Conservation (phyloP, 2,797 vertebrate species). For the Pelobates cultripes region DNA sequence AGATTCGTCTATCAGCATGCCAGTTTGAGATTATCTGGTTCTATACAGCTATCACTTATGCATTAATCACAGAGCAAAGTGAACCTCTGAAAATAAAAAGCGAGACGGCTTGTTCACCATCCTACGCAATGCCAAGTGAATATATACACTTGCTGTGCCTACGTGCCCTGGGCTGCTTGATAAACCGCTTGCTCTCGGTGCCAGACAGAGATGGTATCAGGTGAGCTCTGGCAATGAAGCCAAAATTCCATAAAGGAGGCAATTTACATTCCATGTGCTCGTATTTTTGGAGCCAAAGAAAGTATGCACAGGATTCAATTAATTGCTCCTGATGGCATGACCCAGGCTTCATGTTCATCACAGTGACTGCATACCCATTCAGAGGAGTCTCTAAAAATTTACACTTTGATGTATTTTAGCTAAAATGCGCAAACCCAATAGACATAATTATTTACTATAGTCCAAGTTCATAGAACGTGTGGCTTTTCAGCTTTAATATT, state of each 20-base stretch:
- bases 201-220: slow-evolving; percentile 62
- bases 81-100: neutral
- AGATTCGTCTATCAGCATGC: too few relatives aligned
- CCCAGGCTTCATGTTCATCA: slow-evolving; percentile 8
- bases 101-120: slow-evolving; percentile 24
- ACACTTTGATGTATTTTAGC: too few relatives aligned
- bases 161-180: slow-evolving; percentile 36
- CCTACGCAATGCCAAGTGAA: slow-evolving; percentile 24
- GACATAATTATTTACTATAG: too few relatives aligned
- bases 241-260: slow-evolving; percentile 41
- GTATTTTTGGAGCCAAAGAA: slow-evolving; percentile 51
- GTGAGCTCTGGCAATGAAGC: slow-evolving; percentile 53
- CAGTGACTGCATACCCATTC: too few relatives aligned
- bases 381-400: too few relatives aligned
- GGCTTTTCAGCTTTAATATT: too few relatives aligned
- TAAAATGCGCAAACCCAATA: too few relatives aligned
- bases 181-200: slow-evolving; percentile 63
- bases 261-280: slow-evolving; percentile 61
- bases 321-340: slow-evolving; percentile 37
- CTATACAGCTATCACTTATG: too few relatives aligned
- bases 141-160: slow-evolving; percentile 33
- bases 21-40: too few relatives aligned
- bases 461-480: too few relatives aligned
- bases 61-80: too few relatives aligned
- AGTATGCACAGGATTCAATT: slow-evolving; percentile 50